Base-by-base conservation (phyloP, 2,113 vertebrate genomes). In the Zosterops pallidus region DNA sequence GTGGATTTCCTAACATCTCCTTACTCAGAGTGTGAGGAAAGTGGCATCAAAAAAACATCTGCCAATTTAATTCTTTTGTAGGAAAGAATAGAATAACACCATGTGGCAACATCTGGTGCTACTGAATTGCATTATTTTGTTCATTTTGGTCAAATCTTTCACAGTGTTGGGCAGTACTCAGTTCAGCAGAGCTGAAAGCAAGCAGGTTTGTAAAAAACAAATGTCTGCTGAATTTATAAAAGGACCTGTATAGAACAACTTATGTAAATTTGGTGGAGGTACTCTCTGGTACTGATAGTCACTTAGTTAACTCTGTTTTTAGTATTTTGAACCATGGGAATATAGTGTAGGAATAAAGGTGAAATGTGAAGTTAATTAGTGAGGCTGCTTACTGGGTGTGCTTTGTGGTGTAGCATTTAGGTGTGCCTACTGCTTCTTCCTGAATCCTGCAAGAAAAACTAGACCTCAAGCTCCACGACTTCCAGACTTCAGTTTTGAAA, bases 391-490 rank as follows among this genome's bases (percentile, higher is more conserved):
- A 83, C 31, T 94, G 63, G 31, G 3, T 93, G 5, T 95, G 60
- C 39, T 96, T 97, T 93, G 62, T 97, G 71, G 52, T 97, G 63
- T 97, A 99, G 99, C 99, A 55, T 99, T 99, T 97, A 98, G 99
- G 88, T 99, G 99, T 97, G 99, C 99, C 47, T 99, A 99, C 97
- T 99, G 99, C 97, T 99, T 98, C 98, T 99, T 99, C 97, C 97
- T 99, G 97, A 99, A 99, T 97, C 99, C 99, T 96, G 99, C 99
- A 74, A 98, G 99, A 96, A 99, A 99, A 98, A 99, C 98, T 14
- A 98, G 99, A 86, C 99, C 99, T 42, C 99, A 98, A 93, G 99
- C 99, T 69, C 99, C 99, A 67, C 97, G 98, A 74, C 98, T 99
- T 88, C 98, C 98, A 29, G 99, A 99, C 71, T 98, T 98, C 89